Base-by-base conservation (phyloP, 2,113 vertebrate genomes). In the Pangasianodon gigas region DNA sequence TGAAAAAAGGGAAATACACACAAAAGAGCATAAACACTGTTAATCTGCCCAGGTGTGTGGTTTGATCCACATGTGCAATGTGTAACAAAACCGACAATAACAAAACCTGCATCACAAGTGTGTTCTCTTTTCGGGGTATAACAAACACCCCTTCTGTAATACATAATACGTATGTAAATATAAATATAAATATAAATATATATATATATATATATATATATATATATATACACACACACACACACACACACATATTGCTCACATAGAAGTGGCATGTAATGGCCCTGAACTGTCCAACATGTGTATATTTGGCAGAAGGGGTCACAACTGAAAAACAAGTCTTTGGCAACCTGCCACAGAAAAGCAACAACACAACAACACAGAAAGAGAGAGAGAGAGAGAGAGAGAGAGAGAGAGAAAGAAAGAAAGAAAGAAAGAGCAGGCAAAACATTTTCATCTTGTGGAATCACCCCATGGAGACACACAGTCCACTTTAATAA, bases 361-460 rank as follows among this genome's bases (percentile, higher is more conserved):
- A 84, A 26, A 81, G 79, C 83, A 65, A 46, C 2, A 46, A 16
- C 1, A 51, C 0, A n/a, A 51, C 14, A 37, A 74, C 46, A 74
- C 16, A 87, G 44, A 84, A 8, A n/a, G 56, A 75, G 13, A 87
- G 44, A 77, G 54, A 62, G 13, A 87, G 54, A 84, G 54, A 74
- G 65, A 80, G 44, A 44, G 65, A 69, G 60, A 65, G 86, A 48
- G 21, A 46, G 56, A 81, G 51, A 18, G 26, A 58, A 48, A 60
- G 21, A 75, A 37, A 67, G 48, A 56, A 14, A 48, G 77, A 56
- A 9, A 58, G 2, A 46, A 71, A 71, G 4, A 71, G 16, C 8
- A 29, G 5, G 32, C 32, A 44, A 46, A 77, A 26, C 7, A 24
- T 24, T 51, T 54, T 1, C 11, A 11, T 75, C 37, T 29, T 77